Base-by-base conservation (phyloP, 2,888 invertebrate genomes). In the Pecten maximus region DNA sequence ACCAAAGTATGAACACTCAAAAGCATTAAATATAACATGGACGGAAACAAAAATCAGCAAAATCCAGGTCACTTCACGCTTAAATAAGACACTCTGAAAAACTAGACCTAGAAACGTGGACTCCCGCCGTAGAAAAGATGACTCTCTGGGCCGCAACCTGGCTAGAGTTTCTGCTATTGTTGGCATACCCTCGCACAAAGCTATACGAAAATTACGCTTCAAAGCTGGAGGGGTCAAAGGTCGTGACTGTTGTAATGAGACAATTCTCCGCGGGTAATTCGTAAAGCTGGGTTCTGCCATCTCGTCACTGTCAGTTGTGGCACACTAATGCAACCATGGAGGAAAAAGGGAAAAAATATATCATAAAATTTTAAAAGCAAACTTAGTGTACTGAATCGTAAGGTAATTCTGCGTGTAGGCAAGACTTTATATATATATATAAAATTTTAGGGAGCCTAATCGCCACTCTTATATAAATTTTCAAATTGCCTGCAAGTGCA, bases 101-200 rank as follows among this genome's bases (percentile, higher is more conserved):
- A 39, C 16, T 40, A 50, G 28, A 48, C 40, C 74, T 87, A 87
- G 40, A 35, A 74, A 44, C 87, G 74, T 40, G 19, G 89, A 87
- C 40, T 91, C 91, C 89, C 88, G 60, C 2, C 54, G 86, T n/a
- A 88, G 48, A 44, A 88, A 40, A 90, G 88, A 88, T 16, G 54
- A 74, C 19, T 93, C 89, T 87, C 92, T 91, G 40, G 93, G 94
- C 50, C 93, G 92, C 88, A 94, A 90, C 90, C 91, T 92, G 39
- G 93, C 92, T 87, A 94, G 89, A 19, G 94, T 93, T 89, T 94
- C 94, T 15, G 92, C 93, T 60, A 94, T 93, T 15, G 93, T 93
- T 35, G 94, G 94, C 92, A 93, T 92, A 15, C 94, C 92, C 40
- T 92, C 89, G 28, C 90, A 88, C 15, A 93, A 91, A 39, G 94